Base-by-base conservation (phyloP, 2,797 vertebrate species). In the Sebastes paucispinis region DNA sequence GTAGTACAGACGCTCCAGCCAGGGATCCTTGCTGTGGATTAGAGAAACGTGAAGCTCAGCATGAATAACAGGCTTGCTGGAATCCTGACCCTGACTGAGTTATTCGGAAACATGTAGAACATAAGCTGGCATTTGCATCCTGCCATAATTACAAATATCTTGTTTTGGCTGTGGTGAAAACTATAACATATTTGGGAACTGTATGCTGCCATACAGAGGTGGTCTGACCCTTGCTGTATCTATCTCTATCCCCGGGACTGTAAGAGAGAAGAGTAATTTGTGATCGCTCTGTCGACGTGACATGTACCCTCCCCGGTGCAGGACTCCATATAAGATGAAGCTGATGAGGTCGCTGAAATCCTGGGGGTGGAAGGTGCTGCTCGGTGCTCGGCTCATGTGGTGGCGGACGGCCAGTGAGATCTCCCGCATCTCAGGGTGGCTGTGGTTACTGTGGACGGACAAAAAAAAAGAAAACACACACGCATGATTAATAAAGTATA, bases 311-410 rank as follows among this genome's bases (percentile, higher is more conserved):
- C 96, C 97, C 83, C 98, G 96, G 80, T 98, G 97, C 87, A 97
- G 96, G 36, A 96, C 97, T 24, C 98, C 98, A 84, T 99, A 99
- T 29, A 99, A 91, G 90, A 99, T 98, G 93, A 99, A 99, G 94
- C 98, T 98, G 91, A 99, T 98, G 83, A 99, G 97, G 94, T 99
- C 98, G 4, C 98, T 99, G 94, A 99, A 99, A 92, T 99, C 98
- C 93, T 99, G 98, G 0, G 98, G 98, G 87, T 99, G 98, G 91
- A 99, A 99, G 72, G 98, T 99, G 91, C 97, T 98, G 96, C 96
- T 97, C 1, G 98, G 97, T 65, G 97, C 92, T 91, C 96, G 97
- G 94, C 96, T 97, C 98, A 99, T 99, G 87, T 99, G 98, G 82
- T 96, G 96, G 84, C 98, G 96, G 84, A 99, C 93, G 64, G 97